Evolutionary conservation across 2,113 vertebrate species (phyloP), one percentile per base, ranked within the genome.

Genomic region (Macrotis lagotis): DNA sequence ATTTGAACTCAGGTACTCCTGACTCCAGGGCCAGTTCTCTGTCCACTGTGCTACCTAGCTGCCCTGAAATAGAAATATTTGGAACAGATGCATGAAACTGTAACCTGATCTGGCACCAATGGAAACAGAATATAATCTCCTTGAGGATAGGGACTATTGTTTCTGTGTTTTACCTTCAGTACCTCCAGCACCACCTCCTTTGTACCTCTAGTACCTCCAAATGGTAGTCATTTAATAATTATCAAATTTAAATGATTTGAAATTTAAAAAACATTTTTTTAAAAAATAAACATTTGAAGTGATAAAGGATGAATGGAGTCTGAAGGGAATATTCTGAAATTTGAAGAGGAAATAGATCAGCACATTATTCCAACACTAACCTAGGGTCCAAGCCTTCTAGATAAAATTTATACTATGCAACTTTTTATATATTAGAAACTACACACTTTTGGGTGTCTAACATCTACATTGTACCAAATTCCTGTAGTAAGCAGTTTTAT

Each of bases 21-120:
- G n/a, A n/a, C n/a, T n/a, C n/a, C n/a, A n/a, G n/a, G n/a, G n/a
- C n/a, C n/a, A n/a, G n/a, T n/a, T n/a, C n/a, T n/a, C n/a, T n/a
- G n/a, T n/a, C n/a, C n/a, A n/a, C n/a, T n/a, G n/a, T n/a, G n/a
- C n/a, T n/a, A n/a, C n/a, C n/a, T n/a, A n/a, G n/a, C n/a, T n/a
- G n/a, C n/a, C n/a, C n/a, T 89, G 37, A 93, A 91, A 90, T 52
- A 50, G 19, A 59, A 25, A 48, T 74, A 26, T n/a, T 14, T 50
- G 22, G 1, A n/a, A 26, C 1, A 59, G 26, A 66, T 10, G 31
- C 0, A 66, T 11, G 48, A 19, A 5, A 26, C 0, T 0, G 19
- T 6, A 25, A 16, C 16, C 5, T 89, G 89, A 90, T 48, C 25
- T 0, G 14, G 11, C 50, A 47, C 44, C 49, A 25, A 74, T 25